A percentile compares a stretch with the other conserved stretches of the same genome.
Conservation (phyloP, 1,140 invertebrate genomes). For the Papilio machaon region DNA sequence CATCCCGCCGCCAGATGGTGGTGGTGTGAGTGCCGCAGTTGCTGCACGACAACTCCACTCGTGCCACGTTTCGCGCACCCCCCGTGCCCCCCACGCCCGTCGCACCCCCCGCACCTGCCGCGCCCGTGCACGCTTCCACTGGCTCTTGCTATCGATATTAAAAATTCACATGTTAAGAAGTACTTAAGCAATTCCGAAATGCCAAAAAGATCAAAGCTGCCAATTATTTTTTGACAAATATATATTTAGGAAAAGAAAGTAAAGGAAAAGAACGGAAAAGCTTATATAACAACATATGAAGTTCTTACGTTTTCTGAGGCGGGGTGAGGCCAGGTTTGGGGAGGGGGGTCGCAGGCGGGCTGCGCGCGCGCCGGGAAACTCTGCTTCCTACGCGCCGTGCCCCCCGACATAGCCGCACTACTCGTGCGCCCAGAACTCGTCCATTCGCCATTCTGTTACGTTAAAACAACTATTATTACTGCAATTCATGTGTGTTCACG, state of each 20-base stretch:
- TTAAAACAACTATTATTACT: background rate
- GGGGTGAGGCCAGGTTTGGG: constrained; percentile 50
- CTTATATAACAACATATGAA: background rate
- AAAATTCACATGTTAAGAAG: background rate
- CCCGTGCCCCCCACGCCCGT: constrained; percentile 72
- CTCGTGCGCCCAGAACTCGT: constrained; percentile 53
- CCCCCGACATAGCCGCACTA: constrained; percentile 64
- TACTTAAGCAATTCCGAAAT: background rate
- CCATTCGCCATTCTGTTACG: constrained; percentile 69
- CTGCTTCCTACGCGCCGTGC: constrained; percentile 87
- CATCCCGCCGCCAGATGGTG: constrained; percentile 95
- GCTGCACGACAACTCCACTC: constrained; percentile 89
- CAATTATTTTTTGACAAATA: too few relatives aligned
- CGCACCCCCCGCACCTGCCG: constrained; percentile 29
- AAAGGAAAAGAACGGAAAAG: too few relatives aligned
- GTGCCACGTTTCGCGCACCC: constrained; percentile 59
- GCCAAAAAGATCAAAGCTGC: too few relatives aligned
- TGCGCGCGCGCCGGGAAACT: constrained; percentile 87
- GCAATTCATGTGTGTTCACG: background rate
- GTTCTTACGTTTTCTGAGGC: constrained; percentile 56
- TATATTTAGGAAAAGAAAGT: too few relatives aligned
- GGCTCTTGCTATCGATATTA: constrained; percentile 48
- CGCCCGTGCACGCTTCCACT: constrained; percentile 40
- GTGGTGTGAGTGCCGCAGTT: constrained; percentile 95
- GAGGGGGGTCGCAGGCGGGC: constrained; percentile 75